Evolutionary conservation across 2,113 vertebrate species (phyloP).

Genomic region (Macquaria australasica): DNA sequence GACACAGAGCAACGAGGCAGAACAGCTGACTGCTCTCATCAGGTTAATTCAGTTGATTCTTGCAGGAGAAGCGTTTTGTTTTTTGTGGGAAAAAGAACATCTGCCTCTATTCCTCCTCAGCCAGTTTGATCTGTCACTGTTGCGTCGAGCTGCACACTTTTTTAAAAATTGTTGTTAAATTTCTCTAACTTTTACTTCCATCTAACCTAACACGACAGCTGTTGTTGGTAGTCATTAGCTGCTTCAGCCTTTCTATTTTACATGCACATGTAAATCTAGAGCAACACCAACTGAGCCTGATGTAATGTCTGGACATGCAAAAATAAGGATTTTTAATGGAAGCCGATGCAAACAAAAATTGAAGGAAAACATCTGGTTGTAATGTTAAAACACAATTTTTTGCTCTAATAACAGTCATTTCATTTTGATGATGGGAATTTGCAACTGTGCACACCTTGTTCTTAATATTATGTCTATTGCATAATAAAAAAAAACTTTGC

Average conservation of each 20-base stretch:
- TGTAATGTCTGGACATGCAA: too few species aligned
- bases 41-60: conserved; percentile 33
- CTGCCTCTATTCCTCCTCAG: conserved; percentile 6
- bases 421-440: neutral
- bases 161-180: neutral
- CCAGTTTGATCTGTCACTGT: neutral
- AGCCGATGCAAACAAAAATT: neutral
- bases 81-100: conserved; percentile 4
- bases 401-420: neutral
- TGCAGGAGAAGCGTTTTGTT: conserved; percentile 3
- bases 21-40: conserved; percentile 61
- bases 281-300: neutral
- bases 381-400: neutral
- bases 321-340: neutral
- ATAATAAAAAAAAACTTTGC: neutral
- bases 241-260: neutral
- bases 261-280: neutral
- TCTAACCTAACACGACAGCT: neutral
- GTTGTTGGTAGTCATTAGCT: neutral
- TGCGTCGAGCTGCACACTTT: neutral
- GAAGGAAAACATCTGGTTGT: neutral
- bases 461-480: neutral
- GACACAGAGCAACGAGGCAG: conserved; percentile 48
- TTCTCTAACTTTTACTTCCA: neutral
- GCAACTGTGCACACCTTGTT: neutral